These are phyloP conservation scores for Amblyornis subalaris DNA, from an alignment of 2,113 vertebrate species.

Conservation along the genomic window DNA sequence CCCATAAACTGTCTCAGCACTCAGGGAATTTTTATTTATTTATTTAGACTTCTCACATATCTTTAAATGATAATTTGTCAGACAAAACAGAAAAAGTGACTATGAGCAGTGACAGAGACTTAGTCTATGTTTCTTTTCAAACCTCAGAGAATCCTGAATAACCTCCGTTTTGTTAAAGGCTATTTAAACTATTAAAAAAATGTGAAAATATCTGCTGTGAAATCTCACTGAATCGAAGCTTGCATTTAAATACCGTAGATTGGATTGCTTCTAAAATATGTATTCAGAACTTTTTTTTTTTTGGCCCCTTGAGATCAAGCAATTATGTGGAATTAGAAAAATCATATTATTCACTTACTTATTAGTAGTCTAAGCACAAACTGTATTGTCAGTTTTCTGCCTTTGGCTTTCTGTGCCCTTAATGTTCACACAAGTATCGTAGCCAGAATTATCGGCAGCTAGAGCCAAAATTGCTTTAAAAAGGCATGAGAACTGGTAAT, in stretches of 20 bases:
- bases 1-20: constrained; percentile 19
- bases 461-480: constrained; percentile 81
- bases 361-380: constrained; percentile 78
- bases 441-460: constrained; percentile 75
- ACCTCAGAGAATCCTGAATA: constrained; percentile 52
- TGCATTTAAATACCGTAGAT: constrained; percentile 58
- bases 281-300: constrained; percentile 65
- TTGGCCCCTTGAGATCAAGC: constrained; percentile 67
- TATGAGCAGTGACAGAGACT: constrained; percentile 45
- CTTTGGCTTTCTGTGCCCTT: constrained; percentile 79
- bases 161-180: constrained; percentile 35
- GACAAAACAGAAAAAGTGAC: constrained; percentile 45
- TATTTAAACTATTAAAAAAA: constrained; percentile 55
- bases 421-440: constrained; percentile 79
- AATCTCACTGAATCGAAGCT: constrained; percentile 32
- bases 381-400: constrained; percentile 78
- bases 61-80: constrained; percentile 59
- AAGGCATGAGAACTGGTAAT: constrained; percentile 76
- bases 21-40: constrained; percentile 53
- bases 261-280: constrained; percentile 64
- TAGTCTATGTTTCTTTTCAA: constrained; percentile 14
- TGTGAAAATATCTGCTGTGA: constrained; percentile 48
- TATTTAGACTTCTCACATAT: constrained; percentile 62
- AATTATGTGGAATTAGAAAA: constrained; percentile 73
- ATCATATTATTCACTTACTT: constrained; percentile 71